These are phyloP conservation scores for Lepidotrigona ventralis DNA, from an alignment of 1,140 invertebrate genomes.

Conservation along the genomic window DNA sequence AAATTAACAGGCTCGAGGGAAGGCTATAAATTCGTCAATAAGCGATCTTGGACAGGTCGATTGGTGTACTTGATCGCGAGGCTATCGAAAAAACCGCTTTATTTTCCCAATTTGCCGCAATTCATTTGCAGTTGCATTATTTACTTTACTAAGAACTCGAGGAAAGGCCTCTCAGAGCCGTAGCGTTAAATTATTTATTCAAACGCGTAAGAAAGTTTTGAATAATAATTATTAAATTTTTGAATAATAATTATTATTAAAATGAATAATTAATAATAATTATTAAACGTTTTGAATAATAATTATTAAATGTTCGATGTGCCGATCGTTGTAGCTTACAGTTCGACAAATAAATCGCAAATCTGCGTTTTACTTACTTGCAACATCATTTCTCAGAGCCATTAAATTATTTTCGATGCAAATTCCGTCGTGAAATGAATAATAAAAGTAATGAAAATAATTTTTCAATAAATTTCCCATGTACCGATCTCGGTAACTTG, in stretches of 20 bases:
- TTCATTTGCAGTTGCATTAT: no score
- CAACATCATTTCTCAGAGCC: no score
- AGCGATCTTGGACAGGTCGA: slow-evolving; percentile 35
- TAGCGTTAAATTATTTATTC: background rate
- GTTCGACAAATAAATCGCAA: no score
- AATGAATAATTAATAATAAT: background rate
- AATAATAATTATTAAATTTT: background rate
- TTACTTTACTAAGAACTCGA: background rate
- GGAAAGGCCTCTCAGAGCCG: background rate
- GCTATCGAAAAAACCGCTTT: background rate
- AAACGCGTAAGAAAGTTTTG: background rate
- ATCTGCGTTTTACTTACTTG: no score
- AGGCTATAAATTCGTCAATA: slow-evolving; percentile 54
- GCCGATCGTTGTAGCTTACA: no score
- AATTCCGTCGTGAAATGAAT: no score
- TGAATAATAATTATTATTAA: background rate
- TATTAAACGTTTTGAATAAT: background rate
- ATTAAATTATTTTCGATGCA: no score
- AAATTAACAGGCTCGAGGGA: slow-evolving; percentile 55
- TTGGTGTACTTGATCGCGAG: background rate
- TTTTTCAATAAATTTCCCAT: no score
- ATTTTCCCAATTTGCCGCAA: no score
- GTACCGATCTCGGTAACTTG: no score
- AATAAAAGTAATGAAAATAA: no score
- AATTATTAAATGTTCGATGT: no score